phyloP scores from a whole-genome alignment of 2,113 vertebrate genomes.

The Sander lucioperca region DNA sequence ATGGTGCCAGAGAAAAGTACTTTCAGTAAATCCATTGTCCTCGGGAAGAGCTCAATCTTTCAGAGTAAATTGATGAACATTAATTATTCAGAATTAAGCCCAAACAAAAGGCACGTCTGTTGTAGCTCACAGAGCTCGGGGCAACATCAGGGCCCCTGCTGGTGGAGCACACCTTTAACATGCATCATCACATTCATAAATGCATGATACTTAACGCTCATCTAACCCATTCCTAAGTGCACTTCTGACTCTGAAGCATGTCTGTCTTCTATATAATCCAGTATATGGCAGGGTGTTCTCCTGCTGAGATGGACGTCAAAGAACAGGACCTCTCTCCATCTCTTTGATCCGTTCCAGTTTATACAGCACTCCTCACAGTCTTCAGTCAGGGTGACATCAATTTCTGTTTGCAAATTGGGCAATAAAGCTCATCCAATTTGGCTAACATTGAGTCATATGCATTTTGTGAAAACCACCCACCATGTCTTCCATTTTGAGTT shows the following conservation, averaged over 20 bases:
- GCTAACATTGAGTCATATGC: constrained; percentile 2
- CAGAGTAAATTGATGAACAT: constrained; percentile 63
- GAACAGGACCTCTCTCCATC: constrained; percentile 3
- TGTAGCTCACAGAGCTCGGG: constrained; percentile 10
- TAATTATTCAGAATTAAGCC: constrained; percentile 71
- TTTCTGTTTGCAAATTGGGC: constrained; percentile 38
- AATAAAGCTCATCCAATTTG: constrained; percentile 8
- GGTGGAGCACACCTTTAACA: constrained; percentile 30
- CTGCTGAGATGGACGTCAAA: constrained; percentile 23
- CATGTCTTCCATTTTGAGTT: constrained; percentile 18
- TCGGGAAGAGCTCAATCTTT: constrained; percentile 61
- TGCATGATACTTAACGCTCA: constrained; percentile 28
- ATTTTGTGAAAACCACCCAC: constrained; percentile 32
- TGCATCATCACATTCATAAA: constrained; percentile 42
- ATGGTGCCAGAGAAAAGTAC: constrained; percentile 43
- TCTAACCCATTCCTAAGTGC: constrained; percentile 19
- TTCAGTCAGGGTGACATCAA: background rate
- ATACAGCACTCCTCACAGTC: constrained; percentile 21
- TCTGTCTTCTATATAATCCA: constrained; percentile 16
- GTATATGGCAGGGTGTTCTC: background rate
- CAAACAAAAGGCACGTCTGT: constrained; percentile 46
- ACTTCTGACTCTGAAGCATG: background rate
- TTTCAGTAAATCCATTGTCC: constrained; percentile 68
- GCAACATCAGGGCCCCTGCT: constrained; percentile 13
- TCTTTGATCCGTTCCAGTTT: constrained; percentile 8